Conservation (phyloP, 2,113 vertebrate genomes). For the Trichechus manatus region DNA sequence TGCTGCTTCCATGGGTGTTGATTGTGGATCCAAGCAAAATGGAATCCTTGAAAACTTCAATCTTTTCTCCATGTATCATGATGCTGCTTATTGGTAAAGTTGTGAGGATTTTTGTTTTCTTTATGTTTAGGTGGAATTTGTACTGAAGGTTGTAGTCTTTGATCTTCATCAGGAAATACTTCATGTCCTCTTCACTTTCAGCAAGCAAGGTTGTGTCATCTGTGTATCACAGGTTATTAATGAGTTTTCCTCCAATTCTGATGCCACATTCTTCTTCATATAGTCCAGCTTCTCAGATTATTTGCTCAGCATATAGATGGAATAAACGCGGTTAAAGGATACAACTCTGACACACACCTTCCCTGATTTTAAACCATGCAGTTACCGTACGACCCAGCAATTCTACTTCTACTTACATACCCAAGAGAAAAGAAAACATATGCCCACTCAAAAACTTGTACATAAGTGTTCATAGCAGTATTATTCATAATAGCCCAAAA, state of each 20-base stretch:
- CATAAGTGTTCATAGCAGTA: accelerated
- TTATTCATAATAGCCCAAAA: background rate
- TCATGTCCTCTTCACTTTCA: background rate
- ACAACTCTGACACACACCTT: background rate
- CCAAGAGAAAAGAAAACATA: background rate
- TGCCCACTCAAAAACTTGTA: background rate
- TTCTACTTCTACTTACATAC: background rate
- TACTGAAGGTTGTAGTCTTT: background rate
- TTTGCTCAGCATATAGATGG: background rate
- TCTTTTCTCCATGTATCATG: background rate
- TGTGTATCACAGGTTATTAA: background rate
- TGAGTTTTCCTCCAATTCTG: background rate
- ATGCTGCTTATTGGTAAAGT: background rate
- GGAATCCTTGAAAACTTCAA: background rate
- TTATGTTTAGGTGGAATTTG: background rate
- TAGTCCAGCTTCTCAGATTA: background rate
- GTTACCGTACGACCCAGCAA: background rate
- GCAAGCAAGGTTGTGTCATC: background rate
- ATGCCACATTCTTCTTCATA: background rate
- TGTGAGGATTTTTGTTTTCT: background rate
- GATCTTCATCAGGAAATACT: background rate
- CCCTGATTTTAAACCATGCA: background rate
- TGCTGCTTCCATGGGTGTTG: background rate
- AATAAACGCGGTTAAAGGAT: background rate
- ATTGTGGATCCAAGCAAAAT: background rate